A percentile compares a stretch with the other conserved stretches of the same genome.
Evolutionary conservation across 2,113 vertebrate genomes (phyloP).

Genomic region (Oxygymnocypris stewartii): DNA sequence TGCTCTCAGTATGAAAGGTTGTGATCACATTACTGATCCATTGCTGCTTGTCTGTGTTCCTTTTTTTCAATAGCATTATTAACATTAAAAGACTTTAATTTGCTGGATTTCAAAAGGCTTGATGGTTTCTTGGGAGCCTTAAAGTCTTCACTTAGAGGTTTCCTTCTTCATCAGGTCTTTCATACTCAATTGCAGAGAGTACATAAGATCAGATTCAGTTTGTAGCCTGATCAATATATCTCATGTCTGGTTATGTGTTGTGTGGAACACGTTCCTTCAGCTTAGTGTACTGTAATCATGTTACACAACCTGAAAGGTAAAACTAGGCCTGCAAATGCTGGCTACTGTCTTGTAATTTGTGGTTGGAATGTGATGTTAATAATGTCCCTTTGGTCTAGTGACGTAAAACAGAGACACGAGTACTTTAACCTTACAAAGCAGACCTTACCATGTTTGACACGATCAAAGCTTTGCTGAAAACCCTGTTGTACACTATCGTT

Average conservation of each 20-base stretch:
- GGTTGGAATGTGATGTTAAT: neutral
- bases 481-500: neutral
- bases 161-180: neutral
- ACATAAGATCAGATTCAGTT: conserved; percentile 6
- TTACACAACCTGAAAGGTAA: conserved; percentile 18
- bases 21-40: neutral
- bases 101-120: neutral
- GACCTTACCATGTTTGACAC: neutral
- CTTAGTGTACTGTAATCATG: conserved; percentile 16
- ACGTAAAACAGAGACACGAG: neutral
- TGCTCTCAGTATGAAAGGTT: neutral
- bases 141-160: neutral
- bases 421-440: neutral
- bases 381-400: neutral
- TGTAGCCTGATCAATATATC: conserved; percentile 12
- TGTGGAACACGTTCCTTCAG: conserved; percentile 22
- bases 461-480: neutral
- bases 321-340: neutral
- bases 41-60: neutral
- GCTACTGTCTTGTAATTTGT: neutral
- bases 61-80: neutral
- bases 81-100: neutral
- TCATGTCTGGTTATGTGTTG: conserved; percentile 13
- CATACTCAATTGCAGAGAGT: neutral
- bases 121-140: neutral